phyloP scores from a whole-genome alignment of 2,797 vertebrate species.

The Sebastiscus tertius region DNA sequence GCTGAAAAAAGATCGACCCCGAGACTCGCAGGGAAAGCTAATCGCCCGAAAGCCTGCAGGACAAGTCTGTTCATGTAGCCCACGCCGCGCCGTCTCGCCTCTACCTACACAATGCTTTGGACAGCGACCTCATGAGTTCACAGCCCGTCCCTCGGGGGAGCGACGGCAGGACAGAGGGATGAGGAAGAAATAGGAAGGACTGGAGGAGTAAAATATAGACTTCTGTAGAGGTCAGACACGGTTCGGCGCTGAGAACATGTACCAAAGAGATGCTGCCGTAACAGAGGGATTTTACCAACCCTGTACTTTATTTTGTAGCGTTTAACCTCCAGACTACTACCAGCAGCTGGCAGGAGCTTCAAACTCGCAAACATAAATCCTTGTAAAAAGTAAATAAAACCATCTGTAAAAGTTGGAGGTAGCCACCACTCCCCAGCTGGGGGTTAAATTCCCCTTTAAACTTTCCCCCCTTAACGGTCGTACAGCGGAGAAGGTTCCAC shows the following conservation, averaged over 20 bases:
- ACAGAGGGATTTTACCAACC: constrained; percentile 27
- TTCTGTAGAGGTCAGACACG: constrained; percentile 25
- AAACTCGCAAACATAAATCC: constrained; percentile 55
- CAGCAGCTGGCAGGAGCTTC: constrained; percentile 45
- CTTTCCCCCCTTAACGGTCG: constrained; percentile 54
- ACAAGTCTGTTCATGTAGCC: constrained; percentile 45
- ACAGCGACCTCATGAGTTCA: constrained; percentile 6
- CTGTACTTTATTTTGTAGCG: constrained; percentile 43
- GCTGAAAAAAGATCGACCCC: constrained; percentile 49
- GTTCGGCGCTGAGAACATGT: neutral
- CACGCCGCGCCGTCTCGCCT: neutral
- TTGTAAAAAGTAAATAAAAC: constrained; percentile 68
- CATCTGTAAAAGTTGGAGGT: constrained; percentile 63
- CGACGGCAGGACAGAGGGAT: constrained; percentile 13
- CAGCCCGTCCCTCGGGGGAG: constrained; percentile 6
- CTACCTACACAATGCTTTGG: constrained; percentile 38
- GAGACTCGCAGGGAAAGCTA: constrained; percentile 41
- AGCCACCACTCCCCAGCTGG: constrained; percentile 40
- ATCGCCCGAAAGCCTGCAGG: constrained; percentile 49
- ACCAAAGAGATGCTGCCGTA: constrained; percentile 14
- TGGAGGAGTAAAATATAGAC: constrained; percentile 36
- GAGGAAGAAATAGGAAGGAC: neutral
- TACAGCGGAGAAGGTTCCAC: constrained; percentile 45
- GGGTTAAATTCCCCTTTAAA: constrained; percentile 66
- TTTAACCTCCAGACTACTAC: constrained; percentile 47